phyloP scores from a whole-genome alignment of 2,113 vertebrate genomes.

The Blennius ocellaris region DNA sequence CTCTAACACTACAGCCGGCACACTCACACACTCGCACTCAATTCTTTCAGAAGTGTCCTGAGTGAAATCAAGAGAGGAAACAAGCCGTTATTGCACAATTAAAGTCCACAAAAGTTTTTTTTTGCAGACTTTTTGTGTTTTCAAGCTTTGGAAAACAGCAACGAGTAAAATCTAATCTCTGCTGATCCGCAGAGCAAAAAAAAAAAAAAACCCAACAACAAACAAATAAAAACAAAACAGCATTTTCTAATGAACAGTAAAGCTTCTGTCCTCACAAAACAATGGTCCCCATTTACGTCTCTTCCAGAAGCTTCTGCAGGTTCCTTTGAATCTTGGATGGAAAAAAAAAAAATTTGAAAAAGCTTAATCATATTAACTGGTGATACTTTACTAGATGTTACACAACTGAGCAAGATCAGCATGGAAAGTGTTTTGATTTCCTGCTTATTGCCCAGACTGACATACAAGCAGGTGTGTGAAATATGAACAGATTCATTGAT shows the following conservation, averaged over 20 bases:
- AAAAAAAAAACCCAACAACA: too few species aligned
- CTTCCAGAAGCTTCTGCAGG: constrained; percentile 76
- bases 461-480: too few species aligned
- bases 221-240: constrained; percentile 7
- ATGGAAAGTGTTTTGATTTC: too few species aligned
- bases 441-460: too few species aligned
- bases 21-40: too few species aligned
- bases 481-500: too few species aligned
- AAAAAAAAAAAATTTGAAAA: neutral
- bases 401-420: too few species aligned
- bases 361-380: neutral
- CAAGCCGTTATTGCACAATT: constrained; percentile 72
- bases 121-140: neutral
- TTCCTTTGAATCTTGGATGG: constrained; percentile 73
- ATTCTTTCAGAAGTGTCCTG: constrained; percentile 52
- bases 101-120: constrained; percentile 26
- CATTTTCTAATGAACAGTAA: constrained; percentile 4
- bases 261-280: constrained; percentile 15
- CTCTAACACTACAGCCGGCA: constrained; percentile 19
- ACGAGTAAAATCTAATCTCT: neutral
- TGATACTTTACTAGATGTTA: too few species aligned
- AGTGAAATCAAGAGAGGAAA: constrained; percentile 45
- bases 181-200: constrained; percentile 27
- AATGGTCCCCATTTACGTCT: constrained; percentile 59
- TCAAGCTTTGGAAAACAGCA: constrained; percentile 31